Conservation (phyloP, 2,888 invertebrate species). For the Microctonus aethiopoides region DNA sequence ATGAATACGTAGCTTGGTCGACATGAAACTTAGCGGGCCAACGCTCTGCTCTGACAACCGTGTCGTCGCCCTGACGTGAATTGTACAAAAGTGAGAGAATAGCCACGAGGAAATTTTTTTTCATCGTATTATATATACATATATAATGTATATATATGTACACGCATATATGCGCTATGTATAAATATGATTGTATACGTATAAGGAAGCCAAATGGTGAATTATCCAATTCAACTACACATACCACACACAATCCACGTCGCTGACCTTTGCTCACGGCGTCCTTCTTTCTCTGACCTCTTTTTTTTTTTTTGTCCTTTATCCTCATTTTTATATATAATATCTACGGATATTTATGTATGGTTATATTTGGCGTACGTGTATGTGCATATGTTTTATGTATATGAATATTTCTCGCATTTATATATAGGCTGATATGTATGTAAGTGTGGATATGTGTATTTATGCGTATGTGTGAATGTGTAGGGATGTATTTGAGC, state of each 20-base stretch:
- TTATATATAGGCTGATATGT: neutral
- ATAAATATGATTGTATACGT: neutral
- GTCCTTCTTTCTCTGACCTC: conserved; percentile 29
- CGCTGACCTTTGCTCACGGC: conserved; percentile 26
- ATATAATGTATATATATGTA: neutral
- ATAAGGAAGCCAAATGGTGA: conserved; percentile 17
- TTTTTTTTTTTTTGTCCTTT: conserved; percentile 18
- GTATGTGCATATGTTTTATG: neutral
- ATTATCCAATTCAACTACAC: neutral
- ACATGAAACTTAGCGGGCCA: conserved; percentile 56
- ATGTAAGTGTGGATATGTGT: neutral
- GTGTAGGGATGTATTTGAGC: neutral
- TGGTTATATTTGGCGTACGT: neutral
- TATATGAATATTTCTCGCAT: too few species aligned
- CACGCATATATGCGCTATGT: neutral
- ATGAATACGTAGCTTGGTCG: conserved; percentile 43
- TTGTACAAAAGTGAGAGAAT: neutral
- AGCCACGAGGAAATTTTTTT: conserved; percentile 15
- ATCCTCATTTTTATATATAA: conserved; percentile 2
- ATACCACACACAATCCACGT: conserved; percentile 1
- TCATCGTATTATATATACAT: neutral
- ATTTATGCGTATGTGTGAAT: neutral
- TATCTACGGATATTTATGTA: neutral
- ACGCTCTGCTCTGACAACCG: conserved; percentile 56
- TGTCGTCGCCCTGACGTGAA: conserved; percentile 45